Base-by-base conservation (phyloP, 2,113 vertebrate species). In the Aythya baeri region DNA sequence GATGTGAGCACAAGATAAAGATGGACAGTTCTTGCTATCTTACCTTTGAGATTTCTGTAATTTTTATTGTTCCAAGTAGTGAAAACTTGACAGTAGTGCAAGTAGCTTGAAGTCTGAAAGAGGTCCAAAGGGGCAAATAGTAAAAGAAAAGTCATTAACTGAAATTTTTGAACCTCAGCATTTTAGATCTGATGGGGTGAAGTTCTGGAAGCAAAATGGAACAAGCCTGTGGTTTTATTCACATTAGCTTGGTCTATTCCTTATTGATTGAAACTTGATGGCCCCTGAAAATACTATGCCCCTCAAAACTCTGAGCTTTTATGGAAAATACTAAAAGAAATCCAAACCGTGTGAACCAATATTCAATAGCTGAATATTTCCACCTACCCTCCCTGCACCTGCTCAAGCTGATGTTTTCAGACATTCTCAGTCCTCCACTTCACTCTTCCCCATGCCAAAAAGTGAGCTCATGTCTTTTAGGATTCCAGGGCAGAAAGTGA, bases 391-490 rank as follows among this genome's bases (percentile, higher is more conserved):
- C 68, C 26, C 22, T 61, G 22, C 77, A 96, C 92, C 86, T 93
- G 91, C 25, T 90, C 14, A 21, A 57, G 15, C 6, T 89, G 36
- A 26, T 77, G 16, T 89, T 93, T 94, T 87, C 77, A 82, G 65
- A 68, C 80, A 72, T 54, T 82, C 77, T 81, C 62, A 82, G 78
- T 49, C 15, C 9, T 82, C 22, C 17, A 29, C 82, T 85, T 70
- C 67, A 55, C 17, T 73, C 86, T 86, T 72, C 13, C 7, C 23
- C 5, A 27, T 91, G 93, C 95, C 94, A 95, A 78, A 93, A 84
- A 44, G 25, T 97, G 86, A 96, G 38, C 7, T 96, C 72, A 97
- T 82, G 71, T 93, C 77, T 91, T 81, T 58, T 43, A 25, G 26
- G 75, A 44, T 92, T 93, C 38, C 74, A 92, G 77, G 43, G 11